These are phyloP conservation scores for Hucho hucho DNA, from an alignment of 2,113 vertebrate species.

Conservation along the genomic window DNA sequence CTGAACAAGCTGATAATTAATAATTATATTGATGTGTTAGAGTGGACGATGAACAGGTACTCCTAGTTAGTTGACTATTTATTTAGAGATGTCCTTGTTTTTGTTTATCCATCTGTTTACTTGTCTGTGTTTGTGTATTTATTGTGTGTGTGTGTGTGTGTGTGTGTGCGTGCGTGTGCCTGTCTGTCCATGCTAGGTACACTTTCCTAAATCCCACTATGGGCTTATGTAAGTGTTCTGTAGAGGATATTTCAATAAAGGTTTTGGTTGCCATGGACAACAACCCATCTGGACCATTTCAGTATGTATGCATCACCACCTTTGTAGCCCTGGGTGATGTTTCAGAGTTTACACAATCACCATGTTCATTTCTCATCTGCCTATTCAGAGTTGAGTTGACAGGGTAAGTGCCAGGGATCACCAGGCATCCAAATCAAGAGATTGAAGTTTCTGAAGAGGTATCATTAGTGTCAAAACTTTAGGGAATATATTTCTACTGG, in stretches of 20 bases:
- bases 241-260: not conserved
- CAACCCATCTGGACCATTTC: slow-evolving; percentile 1
- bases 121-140: slow-evolving; percentile 15
- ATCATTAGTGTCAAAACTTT: no score
- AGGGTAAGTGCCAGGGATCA: not conserved
- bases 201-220: not conserved
- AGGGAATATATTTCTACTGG: no score
- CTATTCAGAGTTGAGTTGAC: not conserved
- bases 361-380: not conserved
- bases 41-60: not conserved
- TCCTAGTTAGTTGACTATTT: not conserved
- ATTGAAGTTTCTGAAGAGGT: no score
- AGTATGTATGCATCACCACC: slow-evolving; percentile 10
- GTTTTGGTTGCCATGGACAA: slow-evolving; percentile 13
- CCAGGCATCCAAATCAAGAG: not conserved
- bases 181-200: not conserved
- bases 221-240: not conserved
- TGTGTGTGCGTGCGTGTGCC: not conserved
- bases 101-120: not conserved
- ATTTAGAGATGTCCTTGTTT: not conserved
- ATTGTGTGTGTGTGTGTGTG: slow-evolving; percentile 12
- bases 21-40: not conserved
- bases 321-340: not conserved
- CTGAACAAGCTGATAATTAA: slow-evolving; percentile 13
- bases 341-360: not conserved